Percentiles rank a stretch among this genome's conserved stretches.
Conservation (phyloP, 1,140 invertebrate genomes). For the Zophobas atratus region DNA sequence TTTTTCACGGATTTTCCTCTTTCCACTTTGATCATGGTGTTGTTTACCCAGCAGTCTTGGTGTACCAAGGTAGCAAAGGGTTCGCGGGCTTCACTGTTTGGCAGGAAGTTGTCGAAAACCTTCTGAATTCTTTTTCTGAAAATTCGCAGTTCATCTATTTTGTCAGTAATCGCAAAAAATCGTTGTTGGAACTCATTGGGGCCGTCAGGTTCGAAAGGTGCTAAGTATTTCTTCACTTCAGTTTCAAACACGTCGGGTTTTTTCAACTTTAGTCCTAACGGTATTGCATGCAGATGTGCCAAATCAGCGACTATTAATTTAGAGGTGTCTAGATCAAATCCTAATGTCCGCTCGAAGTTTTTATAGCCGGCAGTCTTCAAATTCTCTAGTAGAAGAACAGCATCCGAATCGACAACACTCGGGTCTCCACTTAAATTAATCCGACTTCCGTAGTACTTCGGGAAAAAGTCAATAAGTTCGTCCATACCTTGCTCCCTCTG, state of each 20-base stretch:
- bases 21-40: slow-evolving; percentile 71
- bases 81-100: no score
- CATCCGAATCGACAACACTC: no score
- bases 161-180: slow-evolving; percentile 5
- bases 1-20: slow-evolving; percentile 66
- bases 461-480: no score
- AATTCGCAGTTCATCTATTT: slow-evolving; percentile 10
- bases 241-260: slow-evolving; percentile 68
- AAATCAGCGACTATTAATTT: slow-evolving; percentile 62
- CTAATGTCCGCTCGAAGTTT: slow-evolving; percentile 60
- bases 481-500: no score
- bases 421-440: no score
- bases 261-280: slow-evolving; percentile 64
- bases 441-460: no score
- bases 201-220: slow-evolving; percentile 54
- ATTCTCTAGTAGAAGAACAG: no score
- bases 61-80: slow-evolving; percentile 71
- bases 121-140: slow-evolving; percentile 14
- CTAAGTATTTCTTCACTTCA: slow-evolving; percentile 62
- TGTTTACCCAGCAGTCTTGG: slow-evolving; percentile 76
- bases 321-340: slow-evolving; percentile 65
- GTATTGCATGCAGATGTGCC: slow-evolving; percentile 67
- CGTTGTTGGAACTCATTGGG: slow-evolving; percentile 17
- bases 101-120: slow-evolving; percentile 56
- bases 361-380: slow-evolving; percentile 58